Evolutionary conservation across 1,140 invertebrate genomes (phyloP), one percentile per base, ranked within the genome.

Genomic region (Stratiolaelaps scimitus): DNA sequence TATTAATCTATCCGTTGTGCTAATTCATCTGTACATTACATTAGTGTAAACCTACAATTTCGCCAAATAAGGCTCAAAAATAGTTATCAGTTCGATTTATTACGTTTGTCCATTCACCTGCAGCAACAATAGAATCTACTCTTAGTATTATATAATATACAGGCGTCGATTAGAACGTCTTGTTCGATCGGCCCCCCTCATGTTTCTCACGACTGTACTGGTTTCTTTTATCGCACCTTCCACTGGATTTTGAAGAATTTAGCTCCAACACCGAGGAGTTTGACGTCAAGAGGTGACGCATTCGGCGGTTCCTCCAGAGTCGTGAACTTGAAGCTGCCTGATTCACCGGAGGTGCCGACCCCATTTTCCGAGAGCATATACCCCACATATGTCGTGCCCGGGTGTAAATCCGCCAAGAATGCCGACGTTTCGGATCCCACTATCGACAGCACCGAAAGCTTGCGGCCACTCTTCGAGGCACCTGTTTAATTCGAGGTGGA

Each of bases 241-340:
- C 53, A 60, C 26, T 60, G 53, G 26, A 60, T 60, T 60, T 60
- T 60, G 53, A 60, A 26, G 20, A 60, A 60, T 2, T 26, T 60
- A 23, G 53, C 53, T 60, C 53, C 53, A 34, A 60, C 34, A 34
- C 53, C 53, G 5, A 60, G 15, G 53, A 60, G 53, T 34, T 60
- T 60, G n/a, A 60, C 53, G 53, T 60, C 53, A 4, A 60, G 53
- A 60, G 53, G 53, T 34, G 53, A 60, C 6, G 53, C 53, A 17
- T 26, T 60, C 13, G 53, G 53, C 4, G 34, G 15, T 29, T 26
- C 53, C 10, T 60, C 53, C 15, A 26, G 2, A 19, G 53, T 60
- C 15, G 53, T 60, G 20, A 60, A 60, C 23, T 26, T 60, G 53
- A 60, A 60, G 34, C 1, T 15, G 15, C 34, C 26, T 1, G 53